Evolutionary conservation across 2,888 invertebrate genomes (phyloP), one percentile per base, ranked within the genome.

Genomic region (Augiades crinisus): DNA sequence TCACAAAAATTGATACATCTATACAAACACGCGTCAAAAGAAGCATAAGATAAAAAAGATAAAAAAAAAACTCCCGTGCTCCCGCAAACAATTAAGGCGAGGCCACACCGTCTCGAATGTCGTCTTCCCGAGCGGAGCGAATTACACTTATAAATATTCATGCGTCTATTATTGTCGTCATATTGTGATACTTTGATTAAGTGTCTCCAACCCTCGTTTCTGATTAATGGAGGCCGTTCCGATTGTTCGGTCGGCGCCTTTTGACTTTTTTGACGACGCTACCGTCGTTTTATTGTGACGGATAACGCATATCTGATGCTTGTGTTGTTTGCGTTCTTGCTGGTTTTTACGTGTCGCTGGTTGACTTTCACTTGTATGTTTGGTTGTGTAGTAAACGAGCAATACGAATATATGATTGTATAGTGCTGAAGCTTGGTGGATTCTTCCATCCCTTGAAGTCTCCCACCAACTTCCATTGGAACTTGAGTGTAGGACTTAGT

Each of bases 151-250:
- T 87, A 86, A 85, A 87, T 87, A 87, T 87, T 87, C 87, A 87
- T 85, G 72, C 62, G 59, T 60, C 69, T 76, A 75, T 78, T 81
- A 78, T 78, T 74, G 70, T 70, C 70, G 70, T 67, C 73, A 78
- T 80, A 82, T 81, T 78, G 84, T 84, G 85, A 85, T 85, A 82
- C 85, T 85, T 85, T 87, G 87, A 87, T 87, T 82, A 86, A 87
- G 81, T 80, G 76, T 76, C 79, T 68, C 56, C 71, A 66, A 72
- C 79, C 77, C 76, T 74, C 65, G 54, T 61, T 58, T 56, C 71
- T 80, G 79, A 84, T 80, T 77, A 82, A 85, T 85, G 70, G 75
- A 62, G 55, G 62, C 51, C 54, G 41, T 34, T 43, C 54, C 63
- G 60, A 67, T 68, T 70, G 68, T 71, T 65, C 59, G 37, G 61